phyloP scores from a whole-genome alignment of 2,113 vertebrate genomes.

The Todiramphus chloris region DNA sequence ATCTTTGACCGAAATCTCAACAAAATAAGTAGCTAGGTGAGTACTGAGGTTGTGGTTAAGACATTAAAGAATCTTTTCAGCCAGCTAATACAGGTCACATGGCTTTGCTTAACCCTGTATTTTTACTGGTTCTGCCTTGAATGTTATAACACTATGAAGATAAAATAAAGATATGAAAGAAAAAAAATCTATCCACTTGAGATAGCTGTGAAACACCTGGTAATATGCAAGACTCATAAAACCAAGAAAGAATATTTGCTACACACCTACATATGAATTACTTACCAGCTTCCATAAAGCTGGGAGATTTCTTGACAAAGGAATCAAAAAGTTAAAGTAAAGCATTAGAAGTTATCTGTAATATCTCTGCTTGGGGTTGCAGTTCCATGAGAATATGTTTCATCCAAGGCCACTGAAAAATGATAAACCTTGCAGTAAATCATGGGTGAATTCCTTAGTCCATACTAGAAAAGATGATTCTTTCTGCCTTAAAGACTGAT shows the following conservation, averaged over 20 bases:
- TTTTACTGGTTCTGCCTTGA: slow-evolving; percentile 24
- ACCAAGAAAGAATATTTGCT: not conserved
- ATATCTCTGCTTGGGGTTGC: not conserved
- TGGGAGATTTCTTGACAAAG: not conserved
- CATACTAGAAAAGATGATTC: not conserved
- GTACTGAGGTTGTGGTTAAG: slow-evolving; percentile 40
- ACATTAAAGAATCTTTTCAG: not conserved
- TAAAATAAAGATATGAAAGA: not conserved
- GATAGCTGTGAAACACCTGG: not conserved
- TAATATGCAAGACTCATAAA: not conserved
- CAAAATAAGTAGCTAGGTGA: slow-evolving; percentile 50
- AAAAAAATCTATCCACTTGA: not conserved
- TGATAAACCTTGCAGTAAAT: not conserved
- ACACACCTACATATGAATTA: not conserved
- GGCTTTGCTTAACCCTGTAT: not conserved
- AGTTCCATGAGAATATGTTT: not conserved
- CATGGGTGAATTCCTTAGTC: not conserved
- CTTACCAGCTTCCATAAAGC: not conserved
- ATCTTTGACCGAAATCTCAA: slow-evolving; percentile 68
- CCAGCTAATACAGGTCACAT: not conserved
- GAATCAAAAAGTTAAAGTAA: not conserved
- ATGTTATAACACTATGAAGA: not conserved
- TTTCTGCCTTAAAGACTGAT: not conserved
- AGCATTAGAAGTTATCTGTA: not conserved
- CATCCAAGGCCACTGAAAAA: not conserved